Percentiles rank a stretch among this genome's conserved stretches.
These are phyloP conservation scores for Crypturellus tataupa DNA, from an alignment of 2,797 vertebrate species.

Conservation along the genomic window DNA sequence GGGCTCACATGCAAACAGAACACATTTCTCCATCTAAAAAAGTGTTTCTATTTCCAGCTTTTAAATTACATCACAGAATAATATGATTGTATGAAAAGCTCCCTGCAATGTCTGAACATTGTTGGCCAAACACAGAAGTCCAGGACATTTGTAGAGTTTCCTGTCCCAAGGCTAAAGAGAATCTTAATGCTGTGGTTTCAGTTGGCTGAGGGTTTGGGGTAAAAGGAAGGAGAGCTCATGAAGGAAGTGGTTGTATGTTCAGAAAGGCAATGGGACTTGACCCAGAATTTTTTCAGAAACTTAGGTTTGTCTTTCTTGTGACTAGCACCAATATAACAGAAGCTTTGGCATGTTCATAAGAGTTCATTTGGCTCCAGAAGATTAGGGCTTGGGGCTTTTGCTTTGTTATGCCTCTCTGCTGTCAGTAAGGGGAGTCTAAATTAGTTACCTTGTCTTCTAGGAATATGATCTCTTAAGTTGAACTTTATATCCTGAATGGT, in stretches of 20 bases:
- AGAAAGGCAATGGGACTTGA: background rate
- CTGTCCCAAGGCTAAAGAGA: background rate
- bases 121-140: background rate
- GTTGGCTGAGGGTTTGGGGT: background rate
- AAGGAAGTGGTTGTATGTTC: background rate
- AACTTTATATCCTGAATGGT: background rate
- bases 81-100: background rate
- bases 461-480: background rate
- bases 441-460: background rate
- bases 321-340: background rate
- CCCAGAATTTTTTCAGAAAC: background rate
- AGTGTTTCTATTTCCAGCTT: background rate
- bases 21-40: background rate
- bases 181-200: background rate
- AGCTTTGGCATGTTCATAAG: background rate
- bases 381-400: background rate
- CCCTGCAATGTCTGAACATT: background rate
- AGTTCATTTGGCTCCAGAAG: background rate
- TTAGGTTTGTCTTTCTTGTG: background rate
- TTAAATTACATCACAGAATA: background rate
- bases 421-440: background rate
- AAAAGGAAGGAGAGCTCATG: background rate
- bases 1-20: background rate
- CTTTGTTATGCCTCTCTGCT: background rate
- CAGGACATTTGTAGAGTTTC: background rate